A percentile compares a stretch with the other conserved stretches of the same genome.
These are phyloP conservation scores for Chirona hameri DNA, from an alignment of 2,888 invertebrate species.

Conservation along the genomic window DNA sequence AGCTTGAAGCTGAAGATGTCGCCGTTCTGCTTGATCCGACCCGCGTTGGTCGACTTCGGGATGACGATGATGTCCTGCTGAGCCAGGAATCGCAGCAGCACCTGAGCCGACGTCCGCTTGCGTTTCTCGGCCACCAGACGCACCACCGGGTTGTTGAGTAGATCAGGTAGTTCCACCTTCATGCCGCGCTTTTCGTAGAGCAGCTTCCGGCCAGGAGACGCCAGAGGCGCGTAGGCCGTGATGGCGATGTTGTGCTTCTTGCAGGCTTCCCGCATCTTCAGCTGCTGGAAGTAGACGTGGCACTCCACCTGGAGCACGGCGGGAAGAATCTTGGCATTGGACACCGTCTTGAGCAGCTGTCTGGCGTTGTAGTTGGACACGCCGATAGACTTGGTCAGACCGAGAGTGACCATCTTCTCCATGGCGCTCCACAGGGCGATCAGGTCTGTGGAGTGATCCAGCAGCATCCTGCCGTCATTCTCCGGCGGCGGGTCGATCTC, in stretches of 20 bases:
- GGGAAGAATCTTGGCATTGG: constrained; percentile 60
- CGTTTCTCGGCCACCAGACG: constrained; percentile 52
- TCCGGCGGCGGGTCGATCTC: constrained; percentile 63
- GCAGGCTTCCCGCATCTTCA: constrained; percentile 58
- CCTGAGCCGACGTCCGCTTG: constrained; percentile 41
- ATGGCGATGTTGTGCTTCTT: constrained; percentile 57
- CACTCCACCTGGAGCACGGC: constrained; percentile 64
- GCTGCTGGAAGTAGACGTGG: constrained; percentile 73
- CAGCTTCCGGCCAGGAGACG: constrained; percentile 46
- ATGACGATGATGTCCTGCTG: constrained; percentile 46
- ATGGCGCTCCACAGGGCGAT: constrained; percentile 69
- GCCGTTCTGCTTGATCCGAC: constrained; percentile 46
- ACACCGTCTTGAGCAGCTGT: constrained; percentile 65
- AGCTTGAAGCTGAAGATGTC: constrained; percentile 66
- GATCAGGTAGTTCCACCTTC: constrained; percentile 53
- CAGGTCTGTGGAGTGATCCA: constrained; percentile 65
- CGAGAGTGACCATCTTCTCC: constrained; percentile 63
- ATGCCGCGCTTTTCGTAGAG: background rate
- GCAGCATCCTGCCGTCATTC: constrained; percentile 53
- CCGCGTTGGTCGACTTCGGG: constrained; percentile 47
- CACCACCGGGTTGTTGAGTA: constrained; percentile 61
- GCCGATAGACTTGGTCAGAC: constrained; percentile 72
- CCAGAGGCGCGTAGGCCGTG: constrained; percentile 50
- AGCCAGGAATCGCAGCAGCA: constrained; percentile 45
- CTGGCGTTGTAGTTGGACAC: constrained; percentile 74